These are phyloP conservation scores for Drosophila phalerata DNA, from an alignment of 2,888 invertebrate genomes.

Conservation along the genomic window DNA sequence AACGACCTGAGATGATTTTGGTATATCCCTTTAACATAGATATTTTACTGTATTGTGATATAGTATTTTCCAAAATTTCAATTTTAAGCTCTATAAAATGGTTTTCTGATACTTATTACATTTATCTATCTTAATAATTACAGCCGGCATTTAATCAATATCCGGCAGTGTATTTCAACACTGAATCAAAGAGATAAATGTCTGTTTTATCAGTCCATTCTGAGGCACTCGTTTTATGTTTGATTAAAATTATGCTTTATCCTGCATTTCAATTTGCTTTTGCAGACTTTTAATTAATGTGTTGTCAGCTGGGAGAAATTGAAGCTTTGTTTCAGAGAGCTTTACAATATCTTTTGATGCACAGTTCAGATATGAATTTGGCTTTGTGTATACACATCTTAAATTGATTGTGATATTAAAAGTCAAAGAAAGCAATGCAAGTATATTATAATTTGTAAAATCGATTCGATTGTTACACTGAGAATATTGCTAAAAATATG, in stretches of 20 bases:
- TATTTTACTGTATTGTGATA: no score
- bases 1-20: no score
- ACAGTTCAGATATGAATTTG: not conserved
- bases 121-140: no score
- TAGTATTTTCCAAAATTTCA: no score
- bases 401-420: not conserved
- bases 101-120: no score
- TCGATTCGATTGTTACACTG: slow-evolving; percentile 25
- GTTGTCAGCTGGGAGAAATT: slow-evolving; percentile 28
- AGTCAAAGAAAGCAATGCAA: not conserved
- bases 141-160: not conserved
- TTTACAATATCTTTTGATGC: not conserved
- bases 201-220: slow-evolving; percentile 35
- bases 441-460: slow-evolving; percentile 3
- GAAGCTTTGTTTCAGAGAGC: slow-evolving; percentile 4
- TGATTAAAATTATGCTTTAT: slow-evolving; percentile 76
- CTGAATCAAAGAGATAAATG: not conserved
- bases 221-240: slow-evolving; percentile 51
- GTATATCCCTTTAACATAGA: no score
- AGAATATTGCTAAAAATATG: slow-evolving; percentile 36
- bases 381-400: not conserved
- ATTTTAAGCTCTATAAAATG: no score
- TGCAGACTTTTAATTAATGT: slow-evolving; percentile 71
- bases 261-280: slow-evolving; percentile 66
- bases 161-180: slow-evolving; percentile 9